A percentile compares a stretch with the other conserved stretches of the same genome.
Evolutionary conservation across 2,113 vertebrate genomes (phyloP).

Genomic region (Speoplatyrhinus poulsoni): DNA sequence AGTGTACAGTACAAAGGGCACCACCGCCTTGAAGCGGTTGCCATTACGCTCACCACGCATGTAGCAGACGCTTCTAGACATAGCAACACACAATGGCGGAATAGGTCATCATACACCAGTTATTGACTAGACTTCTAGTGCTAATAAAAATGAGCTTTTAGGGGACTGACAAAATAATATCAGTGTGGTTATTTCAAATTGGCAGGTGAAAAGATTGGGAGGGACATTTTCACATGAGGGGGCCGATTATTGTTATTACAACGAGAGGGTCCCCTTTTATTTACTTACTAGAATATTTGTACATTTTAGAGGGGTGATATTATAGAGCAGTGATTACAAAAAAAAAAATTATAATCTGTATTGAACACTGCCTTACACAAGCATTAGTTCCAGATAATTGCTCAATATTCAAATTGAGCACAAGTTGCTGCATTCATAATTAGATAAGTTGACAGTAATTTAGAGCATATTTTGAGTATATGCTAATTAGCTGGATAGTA

Average conservation of each 20-base stretch:
- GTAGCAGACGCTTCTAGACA: too few relatives aligned
- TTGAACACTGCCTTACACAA: background rate
- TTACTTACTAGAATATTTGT: background rate
- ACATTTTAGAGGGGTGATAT: background rate
- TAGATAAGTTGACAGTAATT: conserved; percentile 25
- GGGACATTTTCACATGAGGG: too few relatives aligned
- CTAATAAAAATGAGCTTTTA: too few relatives aligned
- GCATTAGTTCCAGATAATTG: conserved; percentile 25
- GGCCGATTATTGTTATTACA: background rate
- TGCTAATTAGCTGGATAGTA: conserved; percentile 5
- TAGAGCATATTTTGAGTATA: conserved; percentile 12
- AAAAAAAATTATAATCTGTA: background rate
- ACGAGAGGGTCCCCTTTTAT: background rate
- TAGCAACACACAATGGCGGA: too few relatives aligned
- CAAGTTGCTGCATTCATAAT: conserved; percentile 26
- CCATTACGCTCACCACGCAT: too few relatives aligned
- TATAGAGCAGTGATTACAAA: background rate
- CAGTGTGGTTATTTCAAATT: too few relatives aligned
- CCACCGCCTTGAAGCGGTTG: too few relatives aligned
- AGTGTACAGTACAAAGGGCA: too few relatives aligned
- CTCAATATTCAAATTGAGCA: conserved; percentile 22
- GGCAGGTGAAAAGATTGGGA: too few relatives aligned
- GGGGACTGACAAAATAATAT: too few relatives aligned
- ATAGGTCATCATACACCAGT: too few relatives aligned
- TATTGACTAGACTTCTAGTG: too few relatives aligned